Conservation (phyloP, 2,888 invertebrate species). For the Helicoverpa assulta region DNA sequence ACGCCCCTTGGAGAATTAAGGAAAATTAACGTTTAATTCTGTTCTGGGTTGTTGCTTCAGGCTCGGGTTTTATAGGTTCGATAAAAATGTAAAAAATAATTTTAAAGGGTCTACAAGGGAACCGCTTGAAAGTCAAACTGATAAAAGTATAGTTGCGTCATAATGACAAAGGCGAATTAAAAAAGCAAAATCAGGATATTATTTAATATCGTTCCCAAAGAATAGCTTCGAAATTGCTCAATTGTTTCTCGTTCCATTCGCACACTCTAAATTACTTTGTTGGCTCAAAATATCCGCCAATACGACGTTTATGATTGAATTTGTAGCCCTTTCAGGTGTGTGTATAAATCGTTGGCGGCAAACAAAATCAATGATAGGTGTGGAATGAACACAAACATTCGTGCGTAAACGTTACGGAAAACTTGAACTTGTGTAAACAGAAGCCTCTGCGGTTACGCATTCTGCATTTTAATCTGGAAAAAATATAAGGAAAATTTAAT, state of each 20-base stretch:
- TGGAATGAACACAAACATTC: slow-evolving; percentile 34
- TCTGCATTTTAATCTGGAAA: slow-evolving; percentile 1
- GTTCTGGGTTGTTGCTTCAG: slow-evolving; percentile 8
- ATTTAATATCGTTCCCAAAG: not conserved
- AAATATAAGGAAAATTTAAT: not conserved
- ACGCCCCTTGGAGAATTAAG: not conserved
- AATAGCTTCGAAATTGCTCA: slow-evolving; percentile 3
- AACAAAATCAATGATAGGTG: slow-evolving; percentile 46
- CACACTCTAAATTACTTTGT: slow-evolving; percentile 24
- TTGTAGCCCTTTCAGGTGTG: slow-evolving; percentile 26
- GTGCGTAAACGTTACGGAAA: slow-evolving; percentile 40
- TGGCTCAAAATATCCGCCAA: slow-evolving; percentile 25
- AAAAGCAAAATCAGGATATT: not conserved
- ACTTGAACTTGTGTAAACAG: slow-evolving; percentile 38
- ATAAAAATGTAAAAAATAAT: not conserved
- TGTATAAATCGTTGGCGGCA: slow-evolving; percentile 29
- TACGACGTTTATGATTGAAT: slow-evolving; percentile 42
- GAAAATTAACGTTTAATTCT: slow-evolving; percentile 17
- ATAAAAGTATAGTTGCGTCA: no score
- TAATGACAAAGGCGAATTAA: no score
- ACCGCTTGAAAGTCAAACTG: not conserved
- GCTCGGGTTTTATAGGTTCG: slow-evolving; percentile 2
- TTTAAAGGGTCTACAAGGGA: not conserved
- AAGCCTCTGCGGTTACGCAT: not conserved
- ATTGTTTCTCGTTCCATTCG: slow-evolving; percentile 21